Percentiles rank a stretch among this genome's conserved stretches.
These are phyloP conservation scores for Musca vetustissima DNA, from an alignment of 1,140 invertebrate species.

Conservation along the genomic window DNA sequence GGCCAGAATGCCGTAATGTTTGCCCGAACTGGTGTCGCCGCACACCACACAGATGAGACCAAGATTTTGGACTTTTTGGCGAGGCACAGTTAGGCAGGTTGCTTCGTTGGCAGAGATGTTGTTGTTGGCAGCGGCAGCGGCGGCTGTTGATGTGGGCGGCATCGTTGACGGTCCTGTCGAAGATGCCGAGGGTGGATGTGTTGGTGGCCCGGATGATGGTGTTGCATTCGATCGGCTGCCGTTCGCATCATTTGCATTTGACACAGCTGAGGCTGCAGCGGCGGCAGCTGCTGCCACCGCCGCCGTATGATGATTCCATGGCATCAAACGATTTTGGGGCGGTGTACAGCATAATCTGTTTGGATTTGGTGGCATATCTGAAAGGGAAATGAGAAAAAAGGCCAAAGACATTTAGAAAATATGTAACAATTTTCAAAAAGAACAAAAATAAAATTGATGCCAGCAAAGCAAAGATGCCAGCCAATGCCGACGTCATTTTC, in stretches of 20 bases:
- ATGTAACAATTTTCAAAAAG: neutral
- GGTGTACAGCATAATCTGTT: slow-evolving; percentile 26
- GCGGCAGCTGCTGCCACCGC: slow-evolving; percentile 7
- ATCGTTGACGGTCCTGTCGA: slow-evolving; percentile 1
- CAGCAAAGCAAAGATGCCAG: no score
- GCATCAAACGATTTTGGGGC: slow-evolving; percentile 33
- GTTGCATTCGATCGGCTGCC: neutral
- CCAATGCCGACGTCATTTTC: neutral
- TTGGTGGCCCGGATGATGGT: slow-evolving; percentile 25
- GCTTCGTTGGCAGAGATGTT: slow-evolving; percentile 36
- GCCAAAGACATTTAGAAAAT: neutral
- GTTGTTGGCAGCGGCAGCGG: slow-evolving; percentile 37
- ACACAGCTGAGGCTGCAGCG: slow-evolving; percentile 5
- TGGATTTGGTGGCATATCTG: slow-evolving; percentile 8
- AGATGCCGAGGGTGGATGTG: neutral
- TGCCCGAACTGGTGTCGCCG: slow-evolving; percentile 94
- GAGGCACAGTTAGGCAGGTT: slow-evolving; percentile 32
- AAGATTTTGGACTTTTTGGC: slow-evolving; percentile 57
- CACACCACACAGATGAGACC: slow-evolving; percentile 91
- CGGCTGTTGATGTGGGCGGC: slow-evolving; percentile 29
- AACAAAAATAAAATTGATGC: no score
- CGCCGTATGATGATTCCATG: slow-evolving; percentile 25
- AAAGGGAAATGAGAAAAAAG: neutral
- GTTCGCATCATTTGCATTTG: slow-evolving; percentile 15
- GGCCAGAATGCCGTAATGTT: slow-evolving; percentile 98